Evolutionary conservation across 2,113 vertebrate genomes (phyloP), one percentile per base, ranked within the genome.

Genomic region (Odontophorus gujanensis): DNA sequence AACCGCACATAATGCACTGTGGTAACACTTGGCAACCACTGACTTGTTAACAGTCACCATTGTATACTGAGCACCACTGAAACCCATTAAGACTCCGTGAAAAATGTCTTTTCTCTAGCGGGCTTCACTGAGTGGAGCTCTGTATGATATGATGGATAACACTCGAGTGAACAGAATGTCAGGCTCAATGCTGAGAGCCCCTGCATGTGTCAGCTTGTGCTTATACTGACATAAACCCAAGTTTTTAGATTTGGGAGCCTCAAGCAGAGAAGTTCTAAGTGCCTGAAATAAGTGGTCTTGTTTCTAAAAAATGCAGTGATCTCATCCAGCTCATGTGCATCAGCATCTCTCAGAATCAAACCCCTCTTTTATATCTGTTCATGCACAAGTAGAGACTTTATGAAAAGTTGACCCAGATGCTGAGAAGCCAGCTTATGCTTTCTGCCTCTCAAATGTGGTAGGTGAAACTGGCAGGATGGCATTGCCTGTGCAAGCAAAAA

Each of bases 21-120:
- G 85, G 93, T 95, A 95, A 90, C 94, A 95, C 85, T 68, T 92
- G 89, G 95, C 91, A 95, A 97, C 94, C 65, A 3, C 42, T 83
- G 93, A 81, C 75, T 94, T 92, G 87, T 94, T 95, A 93, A 92
- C 91, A 85, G 89, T 92, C 91, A 85, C 87, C 87, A 95, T 94
- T 95, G 93, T 96, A 42, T 84, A 90, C 65, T 57, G 89, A 83
- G 47, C 72, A 51, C 59, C 1, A 6, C 59, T 82, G 91, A 85
- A 93, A 93, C 26, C 69, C 85, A 89, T 34, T 80, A 93, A 81
- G 74, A 71, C 43, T 50, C 25, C 0, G 21, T 85, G 82, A 83
- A 96, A 95, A 91, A 92, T 81, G 75, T n/a, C 72, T 83, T 83
- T 82, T 71, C 72, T 87, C 20, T 72, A 74, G 63, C 40, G 66